phyloP scores from a whole-genome alignment of 2,888 invertebrate genomes.

The Zele albiditarsus region DNA sequence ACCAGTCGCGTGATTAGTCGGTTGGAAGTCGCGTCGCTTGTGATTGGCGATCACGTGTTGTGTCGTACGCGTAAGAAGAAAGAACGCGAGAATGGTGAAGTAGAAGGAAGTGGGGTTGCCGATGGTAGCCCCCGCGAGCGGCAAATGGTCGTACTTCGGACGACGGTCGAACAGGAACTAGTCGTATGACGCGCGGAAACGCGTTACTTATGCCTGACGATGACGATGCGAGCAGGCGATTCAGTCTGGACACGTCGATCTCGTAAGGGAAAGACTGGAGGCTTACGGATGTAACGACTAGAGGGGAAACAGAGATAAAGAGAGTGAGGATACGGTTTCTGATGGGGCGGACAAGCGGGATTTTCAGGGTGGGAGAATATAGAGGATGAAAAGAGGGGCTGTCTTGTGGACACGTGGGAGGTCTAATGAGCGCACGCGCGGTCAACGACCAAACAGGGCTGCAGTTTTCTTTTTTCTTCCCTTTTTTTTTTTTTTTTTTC shows the following conservation, averaged over 20 bases:
- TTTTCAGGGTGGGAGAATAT: conserved; percentile 4
- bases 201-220: conserved; percentile 64
- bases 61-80: conserved; percentile 26
- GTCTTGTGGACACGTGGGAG: conserved; percentile 43
- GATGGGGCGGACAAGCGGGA: neutral
- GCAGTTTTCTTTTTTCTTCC: conserved; percentile 21
- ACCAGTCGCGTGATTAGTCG: conserved; percentile 42
- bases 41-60: conserved; percentile 18
- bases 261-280: conserved; percentile 25
- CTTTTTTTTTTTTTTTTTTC: conserved; percentile 8
- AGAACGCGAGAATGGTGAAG: neutral
- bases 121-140: conserved; percentile 40
- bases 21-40: conserved; percentile 49
- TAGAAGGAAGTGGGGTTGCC: conserved; percentile 32
- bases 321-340: conserved; percentile 2
- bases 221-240: neutral
- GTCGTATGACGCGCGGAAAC: conserved; percentile 61
- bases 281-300: conserved; percentile 20
- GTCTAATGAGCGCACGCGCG: conserved; percentile 41
- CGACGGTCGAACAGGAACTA: conserved; percentile 65
- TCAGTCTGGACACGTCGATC: neutral
- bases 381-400: conserved; percentile 29
- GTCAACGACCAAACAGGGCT: conserved; percentile 43
- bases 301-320: conserved; percentile 2
- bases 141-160: conserved; percentile 40